phyloP scores from a whole-genome alignment of 2,888 invertebrate species.

The Eilema sororculum region DNA sequence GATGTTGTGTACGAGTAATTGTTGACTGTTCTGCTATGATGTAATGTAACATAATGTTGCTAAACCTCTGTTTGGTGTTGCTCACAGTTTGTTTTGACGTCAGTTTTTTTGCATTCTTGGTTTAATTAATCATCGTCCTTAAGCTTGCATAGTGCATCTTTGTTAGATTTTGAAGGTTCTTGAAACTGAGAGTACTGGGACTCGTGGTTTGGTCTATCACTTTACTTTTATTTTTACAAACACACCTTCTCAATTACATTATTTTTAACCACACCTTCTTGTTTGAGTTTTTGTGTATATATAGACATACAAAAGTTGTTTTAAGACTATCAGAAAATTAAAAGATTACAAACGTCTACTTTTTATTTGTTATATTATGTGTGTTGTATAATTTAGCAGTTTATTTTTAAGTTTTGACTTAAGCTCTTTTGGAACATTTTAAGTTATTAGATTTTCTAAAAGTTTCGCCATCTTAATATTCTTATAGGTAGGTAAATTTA shows the following conservation, averaged over 20 bases:
- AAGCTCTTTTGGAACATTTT: too few relatives aligned
- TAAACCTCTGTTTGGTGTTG: slow-evolving; percentile 18
- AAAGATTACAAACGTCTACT: too few relatives aligned
- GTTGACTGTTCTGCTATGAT: slow-evolving; percentile 46
- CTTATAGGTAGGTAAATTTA: too few relatives aligned
- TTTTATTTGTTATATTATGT: too few relatives aligned
- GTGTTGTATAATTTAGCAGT: too few relatives aligned
- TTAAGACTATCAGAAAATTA: too few relatives aligned
- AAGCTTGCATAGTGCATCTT: background rate
- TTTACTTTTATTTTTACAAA: background rate
- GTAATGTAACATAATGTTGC: slow-evolving; percentile 40
- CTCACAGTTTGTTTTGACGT: slow-evolving; percentile 24
- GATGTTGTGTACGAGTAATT: slow-evolving; percentile 51
- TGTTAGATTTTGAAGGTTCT: background rate
- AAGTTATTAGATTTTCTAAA: too few relatives aligned
- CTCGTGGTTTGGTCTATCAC: background rate
- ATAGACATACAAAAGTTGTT: too few relatives aligned
- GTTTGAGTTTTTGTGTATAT: too few relatives aligned
- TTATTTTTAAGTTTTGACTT: too few relatives aligned
- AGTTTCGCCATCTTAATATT: too few relatives aligned
- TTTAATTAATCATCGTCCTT: slow-evolving; percentile 8
- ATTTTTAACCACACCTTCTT: background rate
- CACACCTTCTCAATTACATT: background rate
- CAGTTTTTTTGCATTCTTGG: slow-evolving; percentile 20
- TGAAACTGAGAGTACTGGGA: background rate